Evolutionary conservation across 2,113 vertebrate genomes (phyloP), one percentile per base, ranked within the genome.

Genomic region (Aramus guarauna): DNA sequence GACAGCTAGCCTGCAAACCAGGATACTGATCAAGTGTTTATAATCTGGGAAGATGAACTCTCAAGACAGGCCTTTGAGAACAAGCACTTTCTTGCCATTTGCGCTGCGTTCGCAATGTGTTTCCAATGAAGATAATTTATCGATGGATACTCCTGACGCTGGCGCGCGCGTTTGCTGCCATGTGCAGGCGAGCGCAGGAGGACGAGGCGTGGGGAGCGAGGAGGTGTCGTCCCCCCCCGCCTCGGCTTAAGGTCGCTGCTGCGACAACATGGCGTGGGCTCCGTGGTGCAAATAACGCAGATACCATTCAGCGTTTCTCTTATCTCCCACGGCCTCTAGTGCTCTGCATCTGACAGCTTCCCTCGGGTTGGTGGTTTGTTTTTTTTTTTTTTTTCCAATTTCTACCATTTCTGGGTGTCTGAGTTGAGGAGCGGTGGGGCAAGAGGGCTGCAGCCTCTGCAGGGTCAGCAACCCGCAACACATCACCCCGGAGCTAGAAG

Each of bases 71-170:
- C 50, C 88, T 93, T 72, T 43, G 94, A 96, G 90, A 96, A 93
- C 86, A 74, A 90, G 94, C 73, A 16, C 68, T 83, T 93, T 94
- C 93, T 58, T 58, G 81, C 92, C 45, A 62, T 95, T 94, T 87
- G 55, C 73, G 48, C 75, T 96, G 93, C 69, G 77, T 75, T 89
- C 93, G 92, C 93, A 90, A 86, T 85, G 88, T 97, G 97, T 87
- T 97, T 97, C 93, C 92, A 97, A 93, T 90, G 95, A 97, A 84
- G 71, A 68, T 82, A 90, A 96, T 93, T 89, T 92, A 93, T 92
- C 91, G 90, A 85, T 41, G 75, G 73, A 34, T 59, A 81, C 67
- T 91, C 60, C 52, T 79, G 20, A 11, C 4, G 19, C 78, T 67
- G 78, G 85, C 9, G 39, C 23, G 27, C 6, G 58, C 52, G 60